A percentile compares a stretch with the other conserved stretches of the same genome.
Conservation (phyloP, 2,797 vertebrate genomes). For the Muscicapa striata region DNA sequence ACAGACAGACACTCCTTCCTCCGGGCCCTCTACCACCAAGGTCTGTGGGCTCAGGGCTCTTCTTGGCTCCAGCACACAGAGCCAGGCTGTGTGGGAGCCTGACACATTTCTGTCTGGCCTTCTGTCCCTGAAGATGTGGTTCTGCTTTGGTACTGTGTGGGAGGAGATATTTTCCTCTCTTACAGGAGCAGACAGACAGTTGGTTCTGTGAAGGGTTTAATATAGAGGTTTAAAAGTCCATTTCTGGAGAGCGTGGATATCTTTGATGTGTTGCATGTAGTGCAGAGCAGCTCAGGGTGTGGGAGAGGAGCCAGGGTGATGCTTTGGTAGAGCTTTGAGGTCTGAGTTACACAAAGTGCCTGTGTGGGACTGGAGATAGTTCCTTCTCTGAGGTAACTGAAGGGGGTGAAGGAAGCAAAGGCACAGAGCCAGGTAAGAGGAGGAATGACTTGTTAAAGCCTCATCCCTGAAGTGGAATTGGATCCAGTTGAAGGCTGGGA, state of each 20-base stretch:
- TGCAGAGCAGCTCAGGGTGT: background rate
- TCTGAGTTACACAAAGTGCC: background rate
- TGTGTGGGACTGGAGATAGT: background rate
- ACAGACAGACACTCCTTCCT: conserved; percentile 88
- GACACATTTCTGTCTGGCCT: background rate
- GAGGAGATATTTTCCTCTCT: background rate
- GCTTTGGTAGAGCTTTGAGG: background rate
- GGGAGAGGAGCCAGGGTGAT: background rate
- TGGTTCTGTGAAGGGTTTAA: background rate
- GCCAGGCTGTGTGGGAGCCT: background rate
- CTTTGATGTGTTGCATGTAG: background rate
- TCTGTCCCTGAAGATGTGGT: background rate
- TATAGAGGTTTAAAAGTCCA: background rate
- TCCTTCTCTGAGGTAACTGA: background rate
- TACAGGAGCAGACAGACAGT: background rate
- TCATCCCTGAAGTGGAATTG: background rate
- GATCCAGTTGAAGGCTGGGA: background rate
- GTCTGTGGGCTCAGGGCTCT: conserved; percentile 60
- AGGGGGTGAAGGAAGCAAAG: background rate
- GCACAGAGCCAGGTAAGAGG: background rate
- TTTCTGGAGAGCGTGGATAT: background rate
- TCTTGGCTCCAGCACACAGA: background rate
- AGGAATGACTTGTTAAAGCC: background rate
- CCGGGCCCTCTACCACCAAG: conserved; percentile 89
- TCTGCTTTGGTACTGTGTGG: conserved; percentile 7